Evolutionary conservation across 2,113 vertebrate genomes (phyloP), one percentile per base, ranked within the genome.

Genomic region (Sylvilagus bachmani): DNA sequence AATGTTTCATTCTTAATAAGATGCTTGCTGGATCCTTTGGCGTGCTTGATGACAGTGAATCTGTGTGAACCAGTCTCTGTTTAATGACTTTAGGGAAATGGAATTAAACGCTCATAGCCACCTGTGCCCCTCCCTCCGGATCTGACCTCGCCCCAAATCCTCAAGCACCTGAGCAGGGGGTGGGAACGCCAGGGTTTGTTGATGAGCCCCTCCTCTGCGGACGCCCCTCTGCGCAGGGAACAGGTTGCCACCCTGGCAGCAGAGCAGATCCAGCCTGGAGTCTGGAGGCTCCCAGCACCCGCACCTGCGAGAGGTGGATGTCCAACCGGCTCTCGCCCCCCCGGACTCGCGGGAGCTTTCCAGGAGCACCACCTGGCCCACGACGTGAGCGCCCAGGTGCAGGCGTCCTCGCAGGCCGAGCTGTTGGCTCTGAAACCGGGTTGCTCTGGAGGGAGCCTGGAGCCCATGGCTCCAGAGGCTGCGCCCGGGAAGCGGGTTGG

Each of bases 131-230:
- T 87, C 67, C 53, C n/a, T 83, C 27, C 24, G 24, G 4, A 79
- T 89, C 92, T 94, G 73, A 66, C 91, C 86, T 86, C 64, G 44
- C 83, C 74, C 12, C 51, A 53, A 79, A 70, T 70, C n/a, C 64
- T 95, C 61, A 85, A 77, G 74, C 92, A 66, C 83, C 87, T 67
- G 31, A 36, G 49, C 25, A 49, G 19, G 14, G 29, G 17, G 3
- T 77, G 8, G 10, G 73, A 86, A 88, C 58, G 49, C 29, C 55
- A 93, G 29, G 36, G 83, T 84, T 70, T 27, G 10, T 64, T 86
- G 62, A 73, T 89, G 36, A 87, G 27, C 74, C 44, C 36, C 1
- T 2, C 58, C 19, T 81, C n/a, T 73, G 51, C 44, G 44, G 44
- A 44, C 7, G 44, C 44, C 44, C 44, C 44, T 44, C 44, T 44